Conservation (phyloP, 2,888 invertebrate genomes). For the Andricus quercusramuli region DNA sequence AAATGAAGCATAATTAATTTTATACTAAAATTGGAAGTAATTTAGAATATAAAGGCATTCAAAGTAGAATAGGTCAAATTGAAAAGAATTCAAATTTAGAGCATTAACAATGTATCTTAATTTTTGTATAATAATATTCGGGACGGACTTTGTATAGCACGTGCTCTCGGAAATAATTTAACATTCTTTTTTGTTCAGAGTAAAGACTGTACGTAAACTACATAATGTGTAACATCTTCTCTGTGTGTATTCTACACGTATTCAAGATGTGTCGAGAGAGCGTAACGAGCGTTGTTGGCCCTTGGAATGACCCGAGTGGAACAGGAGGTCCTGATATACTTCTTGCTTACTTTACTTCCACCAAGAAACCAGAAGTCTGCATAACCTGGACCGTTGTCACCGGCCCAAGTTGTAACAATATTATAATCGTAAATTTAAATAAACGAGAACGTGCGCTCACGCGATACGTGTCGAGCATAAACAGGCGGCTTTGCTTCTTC, state of each 20-base stretch:
- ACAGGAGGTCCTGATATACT: constrained; percentile 43
- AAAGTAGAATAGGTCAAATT: too few relatives aligned
- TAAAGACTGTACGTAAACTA: not conserved
- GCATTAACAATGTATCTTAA: too few relatives aligned
- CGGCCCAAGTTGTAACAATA: constrained; percentile 56
- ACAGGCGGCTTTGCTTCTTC: constrained; percentile 42
- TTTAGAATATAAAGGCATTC: too few relatives aligned
- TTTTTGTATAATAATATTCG: not conserved
- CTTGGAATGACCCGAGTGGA: constrained; percentile 48
- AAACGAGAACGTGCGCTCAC: constrained; percentile 70
- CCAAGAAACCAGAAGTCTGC: constrained; percentile 38
- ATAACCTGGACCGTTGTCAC: constrained; percentile 49
- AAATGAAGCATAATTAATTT: too few relatives aligned
- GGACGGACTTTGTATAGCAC: not conserved
- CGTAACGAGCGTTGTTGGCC: constrained; percentile 56
- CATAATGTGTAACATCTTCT: constrained; percentile 1
- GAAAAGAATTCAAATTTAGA: too few relatives aligned
- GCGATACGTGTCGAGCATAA: constrained; percentile 74
- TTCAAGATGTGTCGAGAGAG: constrained; percentile 55
- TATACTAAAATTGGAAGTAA: too few relatives aligned
- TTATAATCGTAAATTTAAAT: constrained; percentile 72
- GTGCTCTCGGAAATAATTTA: not conserved
- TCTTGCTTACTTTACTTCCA: constrained; percentile 37
- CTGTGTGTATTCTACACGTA: constrained; percentile 22
- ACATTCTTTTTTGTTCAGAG: not conserved